Conservation (phyloP, 1,140 invertebrate genomes). For the Drosophila bifasciata region DNA sequence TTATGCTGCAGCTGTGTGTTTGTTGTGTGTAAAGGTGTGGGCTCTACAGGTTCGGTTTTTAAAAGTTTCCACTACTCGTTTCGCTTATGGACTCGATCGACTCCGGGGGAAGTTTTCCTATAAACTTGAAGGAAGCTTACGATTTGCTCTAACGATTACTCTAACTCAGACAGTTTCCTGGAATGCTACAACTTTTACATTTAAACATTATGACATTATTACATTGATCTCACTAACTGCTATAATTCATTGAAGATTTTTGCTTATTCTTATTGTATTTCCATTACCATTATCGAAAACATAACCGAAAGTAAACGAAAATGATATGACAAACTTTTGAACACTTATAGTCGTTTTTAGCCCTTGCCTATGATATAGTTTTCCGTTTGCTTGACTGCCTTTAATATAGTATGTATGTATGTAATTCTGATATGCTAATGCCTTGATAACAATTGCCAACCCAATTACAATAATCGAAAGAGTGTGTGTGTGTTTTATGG, state of each 20-base stretch:
- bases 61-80: conserved; percentile 52
- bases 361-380: conserved; percentile 50
- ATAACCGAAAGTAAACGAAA: conserved; percentile 37
- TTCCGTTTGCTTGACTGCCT: neutral
- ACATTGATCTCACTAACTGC: conserved; percentile 47
- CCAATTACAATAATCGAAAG: conserved; percentile 22
- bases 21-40: conserved; percentile 17
- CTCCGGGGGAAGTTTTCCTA: conserved; percentile 47
- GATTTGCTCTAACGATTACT: conserved; percentile 58
- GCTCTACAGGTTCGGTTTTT: conserved; percentile 54
- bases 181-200: conserved; percentile 58
- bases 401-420: conserved; percentile 27
- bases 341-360: conserved; percentile 56
- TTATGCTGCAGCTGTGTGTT: neutral
- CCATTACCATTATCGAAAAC: conserved; percentile 44
- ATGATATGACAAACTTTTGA: conserved; percentile 58
- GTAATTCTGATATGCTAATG: conserved; percentile 67
- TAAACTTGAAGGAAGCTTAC: conserved; percentile 67
- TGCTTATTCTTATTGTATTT: conserved; percentile 27
- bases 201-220: conserved; percentile 55
- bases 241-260: conserved; percentile 39
- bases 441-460: conserved; percentile 74
- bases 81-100: conserved; percentile 65
- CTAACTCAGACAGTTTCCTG: conserved; percentile 37
- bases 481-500: conserved; percentile 1